phyloP scores from a whole-genome alignment of 2,797 vertebrate species.

The Crossoptilon crossoptilon region DNA sequence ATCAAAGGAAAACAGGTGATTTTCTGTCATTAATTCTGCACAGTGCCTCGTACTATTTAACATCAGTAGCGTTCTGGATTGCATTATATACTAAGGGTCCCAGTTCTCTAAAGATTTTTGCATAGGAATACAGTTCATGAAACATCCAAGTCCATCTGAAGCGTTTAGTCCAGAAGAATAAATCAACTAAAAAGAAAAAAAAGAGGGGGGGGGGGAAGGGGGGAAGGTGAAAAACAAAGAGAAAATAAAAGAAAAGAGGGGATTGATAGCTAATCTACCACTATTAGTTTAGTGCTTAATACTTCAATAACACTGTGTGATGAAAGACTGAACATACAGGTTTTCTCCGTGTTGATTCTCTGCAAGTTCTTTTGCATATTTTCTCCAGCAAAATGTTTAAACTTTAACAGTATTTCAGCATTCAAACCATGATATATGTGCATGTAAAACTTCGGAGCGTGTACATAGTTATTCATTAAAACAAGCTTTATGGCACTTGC shows the following conservation, averaged over 20 bases:
- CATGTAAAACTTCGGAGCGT: constrained; percentile 31
- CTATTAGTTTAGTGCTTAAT: constrained; percentile 55
- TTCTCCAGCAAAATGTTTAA: constrained; percentile 66
- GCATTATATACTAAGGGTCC: background rate
- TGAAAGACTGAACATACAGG: constrained; percentile 61
- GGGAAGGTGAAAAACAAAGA: background rate
- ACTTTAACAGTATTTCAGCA: constrained; percentile 73
- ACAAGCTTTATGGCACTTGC: constrained; percentile 50
- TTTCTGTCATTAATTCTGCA: background rate
- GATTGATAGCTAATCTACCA: background rate
- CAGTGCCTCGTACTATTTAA: background rate
- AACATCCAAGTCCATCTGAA: background rate
- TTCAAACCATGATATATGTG: constrained; percentile 58
- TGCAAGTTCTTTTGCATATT: constrained; percentile 38
- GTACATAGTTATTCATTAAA: constrained; percentile 74
- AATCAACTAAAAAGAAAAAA: background rate
- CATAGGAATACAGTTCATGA: background rate
- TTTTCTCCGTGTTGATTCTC: constrained; percentile 52
- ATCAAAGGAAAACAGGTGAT: background rate
- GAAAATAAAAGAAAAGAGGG: background rate
- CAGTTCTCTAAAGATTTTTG: background rate
- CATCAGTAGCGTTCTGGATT: background rate
- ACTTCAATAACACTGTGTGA: constrained; percentile 46
- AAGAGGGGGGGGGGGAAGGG: too few species aligned
- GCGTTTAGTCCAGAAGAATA: background rate